Evolutionary conservation across 2,113 vertebrate genomes (phyloP), one percentile per base, ranked within the genome.

Genomic region (Oxygymnocypris stewartii): DNA sequence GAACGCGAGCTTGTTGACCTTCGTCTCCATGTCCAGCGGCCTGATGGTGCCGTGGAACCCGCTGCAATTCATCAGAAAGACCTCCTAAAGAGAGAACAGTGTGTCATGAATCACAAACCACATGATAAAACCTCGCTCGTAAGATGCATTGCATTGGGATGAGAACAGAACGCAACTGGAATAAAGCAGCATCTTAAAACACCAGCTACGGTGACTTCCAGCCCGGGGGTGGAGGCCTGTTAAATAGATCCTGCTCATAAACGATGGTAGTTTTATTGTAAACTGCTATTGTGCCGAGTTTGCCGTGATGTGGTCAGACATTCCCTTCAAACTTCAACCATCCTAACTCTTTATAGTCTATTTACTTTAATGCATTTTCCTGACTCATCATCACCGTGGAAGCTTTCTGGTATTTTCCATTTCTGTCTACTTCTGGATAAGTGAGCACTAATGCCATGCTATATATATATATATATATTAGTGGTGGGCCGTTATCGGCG

Each of bases 1-100:
- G 0, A 96, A 96, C 75, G 94, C 93, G 4, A 98, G 94, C 87
- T 97, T 98, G 88, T 93, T 94, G 90, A 96, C 95, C 93, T 99
- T 98, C 87, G 96, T 96, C 92, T 99, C 97, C 97, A 98, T 98
- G 88, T 97, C 96, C 90, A 96, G 86, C 82, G 94, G 94, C 92
- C 92, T 94, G 63, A 86, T 90, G 87, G 84, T 90, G 23, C 87
- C 91, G 89, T 93, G 92, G 85, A 91, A 14, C 83, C 91, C 67
- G 79, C 89, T 75, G 84, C 92, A 89, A 93, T 94, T 95, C 97
- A 97, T 98, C 92, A 88, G 94, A 92, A 82, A 88, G 86, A 79
- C 85, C 88, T 92, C 93, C 88, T 91, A 88, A 54, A 90, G 85
- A 91, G 49, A 40, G 71, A 83, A 74, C 57, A 79, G 18, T 6